Conservation (phyloP, 2,113 vertebrate genomes). For the Callipepla californica region DNA sequence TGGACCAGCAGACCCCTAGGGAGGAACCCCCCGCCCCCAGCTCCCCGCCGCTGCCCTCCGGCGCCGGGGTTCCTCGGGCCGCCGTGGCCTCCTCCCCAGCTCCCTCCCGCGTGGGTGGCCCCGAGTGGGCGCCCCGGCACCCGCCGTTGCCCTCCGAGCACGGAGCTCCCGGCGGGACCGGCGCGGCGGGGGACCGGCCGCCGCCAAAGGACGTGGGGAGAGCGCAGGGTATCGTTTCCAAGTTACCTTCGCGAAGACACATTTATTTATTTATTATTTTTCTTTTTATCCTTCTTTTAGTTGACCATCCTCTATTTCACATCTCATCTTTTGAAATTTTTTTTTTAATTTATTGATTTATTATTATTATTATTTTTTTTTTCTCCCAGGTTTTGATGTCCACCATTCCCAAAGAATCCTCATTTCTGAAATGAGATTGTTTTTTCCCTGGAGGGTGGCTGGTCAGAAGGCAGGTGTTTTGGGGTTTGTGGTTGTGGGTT, state of each 20-base stretch:
- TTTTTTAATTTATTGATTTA: not conserved
- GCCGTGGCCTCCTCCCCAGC: not conserved
- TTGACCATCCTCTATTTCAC: not conserved
- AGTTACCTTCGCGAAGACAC: not conserved
- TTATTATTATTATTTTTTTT: not conserved
- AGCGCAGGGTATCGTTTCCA: not conserved
- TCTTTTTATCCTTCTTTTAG: too few species aligned
- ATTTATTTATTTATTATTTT: not conserved
- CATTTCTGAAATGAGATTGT: constrained; percentile 40
- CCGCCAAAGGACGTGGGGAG: not conserved
- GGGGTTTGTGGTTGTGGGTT: not conserved
- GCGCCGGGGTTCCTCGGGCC: not conserved
- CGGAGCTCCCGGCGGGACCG: not conserved
- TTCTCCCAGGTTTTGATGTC: constrained; percentile 7
- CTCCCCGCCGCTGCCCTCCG: not conserved
- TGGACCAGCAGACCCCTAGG: not conserved
- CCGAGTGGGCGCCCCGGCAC: not conserved
- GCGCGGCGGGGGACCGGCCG: not conserved
- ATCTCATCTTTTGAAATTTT: fast-evolving
- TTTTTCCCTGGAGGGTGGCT: constrained; percentile 46
- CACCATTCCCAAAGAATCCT: constrained; percentile 31
- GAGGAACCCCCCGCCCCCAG: not conserved
- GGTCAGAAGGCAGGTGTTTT: constrained; percentile 59
- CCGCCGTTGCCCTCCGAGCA: not conserved
- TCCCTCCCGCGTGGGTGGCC: not conserved